Conservation (phyloP, 1,140 invertebrate species). For the Pseudomyrmex dendroicus region DNA sequence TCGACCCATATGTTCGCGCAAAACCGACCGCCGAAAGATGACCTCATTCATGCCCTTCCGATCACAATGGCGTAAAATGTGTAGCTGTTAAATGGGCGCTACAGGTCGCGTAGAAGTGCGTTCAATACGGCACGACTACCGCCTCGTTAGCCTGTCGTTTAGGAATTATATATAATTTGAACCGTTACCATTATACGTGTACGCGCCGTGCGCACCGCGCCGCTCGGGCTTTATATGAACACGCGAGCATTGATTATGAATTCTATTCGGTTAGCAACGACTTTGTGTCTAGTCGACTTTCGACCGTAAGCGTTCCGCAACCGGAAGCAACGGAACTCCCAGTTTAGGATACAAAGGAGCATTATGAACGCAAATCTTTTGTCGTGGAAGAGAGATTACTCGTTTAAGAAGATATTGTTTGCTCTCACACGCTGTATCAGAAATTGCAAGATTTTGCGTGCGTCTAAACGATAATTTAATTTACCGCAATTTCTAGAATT, state of each 20-base stretch:
- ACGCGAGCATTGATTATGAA: slow-evolving; percentile 65
- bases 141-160: slow-evolving; percentile 71
- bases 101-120: slow-evolving; percentile 40
- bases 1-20: slow-evolving; percentile 66
- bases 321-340: slow-evolving; percentile 30
- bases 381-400: not conserved
- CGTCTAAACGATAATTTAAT: not conserved
- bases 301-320: slow-evolving; percentile 37
- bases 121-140: slow-evolving; percentile 62
- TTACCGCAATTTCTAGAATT: not conserved
- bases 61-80: slow-evolving; percentile 70
- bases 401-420: not conserved
- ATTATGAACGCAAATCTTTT: slow-evolving; percentile 17
- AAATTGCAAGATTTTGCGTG: slow-evolving; percentile 12
- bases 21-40: slow-evolving; percentile 62
- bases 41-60: slow-evolving; percentile 64
- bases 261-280: slow-evolving; percentile 65
- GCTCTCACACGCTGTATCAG: not conserved
- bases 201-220: slow-evolving; percentile 54
- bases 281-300: slow-evolving; percentile 54
- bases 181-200: slow-evolving; percentile 61
- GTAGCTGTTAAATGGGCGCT: slow-evolving; percentile 64
- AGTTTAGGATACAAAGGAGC: slow-evolving; percentile 14
- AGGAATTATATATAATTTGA: slow-evolving; percentile 70
- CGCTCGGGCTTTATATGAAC: slow-evolving; percentile 47